These are phyloP conservation scores for Malthinus seriepunctatus DNA, from an alignment of 2,888 invertebrate genomes.

Conservation along the genomic window DNA sequence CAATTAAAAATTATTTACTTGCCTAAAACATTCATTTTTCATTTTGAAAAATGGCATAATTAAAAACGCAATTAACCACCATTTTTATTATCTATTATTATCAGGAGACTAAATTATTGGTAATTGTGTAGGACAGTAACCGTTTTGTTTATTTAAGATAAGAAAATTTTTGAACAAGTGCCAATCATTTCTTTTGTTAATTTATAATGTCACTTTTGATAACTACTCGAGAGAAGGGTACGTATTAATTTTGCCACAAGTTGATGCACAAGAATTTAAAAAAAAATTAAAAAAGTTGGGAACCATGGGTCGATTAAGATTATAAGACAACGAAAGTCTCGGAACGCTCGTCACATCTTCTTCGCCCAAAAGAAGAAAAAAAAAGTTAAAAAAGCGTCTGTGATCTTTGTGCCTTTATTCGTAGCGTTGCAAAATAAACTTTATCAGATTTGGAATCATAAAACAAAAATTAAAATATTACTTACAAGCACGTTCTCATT, in stretches of 20 bases:
- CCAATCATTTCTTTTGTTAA: neutral
- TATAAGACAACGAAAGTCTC: no score
- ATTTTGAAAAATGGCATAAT: neutral
- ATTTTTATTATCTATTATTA: slow-evolving; percentile 1
- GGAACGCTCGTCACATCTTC: no score
- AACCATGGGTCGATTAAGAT: no score
- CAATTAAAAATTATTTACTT: neutral
- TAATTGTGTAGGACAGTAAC: slow-evolving; percentile 21
- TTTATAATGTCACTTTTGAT: neutral
- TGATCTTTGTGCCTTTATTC: no score
- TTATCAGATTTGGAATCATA: no score
- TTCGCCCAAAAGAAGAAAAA: no score
- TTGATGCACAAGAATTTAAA: no score
- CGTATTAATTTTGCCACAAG: neutral
- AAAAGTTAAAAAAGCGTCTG: no score
- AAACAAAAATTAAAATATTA: no score
- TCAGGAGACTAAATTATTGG: slow-evolving; percentile 5
- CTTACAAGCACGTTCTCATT: no score
- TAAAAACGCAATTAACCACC: neutral
- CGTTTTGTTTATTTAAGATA: slow-evolving; percentile 10
- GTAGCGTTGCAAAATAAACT: no score
- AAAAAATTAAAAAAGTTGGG: no score
- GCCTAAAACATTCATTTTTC: neutral
- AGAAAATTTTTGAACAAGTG: neutral
- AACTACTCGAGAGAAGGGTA: neutral